Evolutionary conservation across 1,140 invertebrate genomes (phyloP).

Genomic region (Saxidomus purpurata): DNA sequence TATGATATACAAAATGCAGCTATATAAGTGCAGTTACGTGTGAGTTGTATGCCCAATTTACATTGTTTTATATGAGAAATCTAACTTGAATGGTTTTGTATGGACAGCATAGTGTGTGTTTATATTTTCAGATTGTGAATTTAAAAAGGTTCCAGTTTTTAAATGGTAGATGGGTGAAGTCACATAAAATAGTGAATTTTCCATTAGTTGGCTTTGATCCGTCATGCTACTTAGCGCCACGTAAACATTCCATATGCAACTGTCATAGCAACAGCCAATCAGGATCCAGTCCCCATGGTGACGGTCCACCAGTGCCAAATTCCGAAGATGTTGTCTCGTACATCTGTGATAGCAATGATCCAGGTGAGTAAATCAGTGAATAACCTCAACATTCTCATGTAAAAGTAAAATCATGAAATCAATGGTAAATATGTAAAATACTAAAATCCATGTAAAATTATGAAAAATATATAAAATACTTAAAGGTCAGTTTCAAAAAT

Average conservation of each 20-base stretch:
- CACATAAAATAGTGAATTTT: constrained; percentile 96
- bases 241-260: constrained; percentile 62
- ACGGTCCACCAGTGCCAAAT: constrained; percentile 29
- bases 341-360: constrained; percentile 63
- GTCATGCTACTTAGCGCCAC: constrained; percentile 80
- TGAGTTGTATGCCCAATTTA: no score
- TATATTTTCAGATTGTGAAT: constrained; percentile 92
- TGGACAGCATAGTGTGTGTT: no score
- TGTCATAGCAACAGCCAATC: constrained; percentile 26
- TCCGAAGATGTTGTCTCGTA: not conserved
- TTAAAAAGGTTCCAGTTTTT: constrained; percentile 96
- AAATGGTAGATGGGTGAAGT: constrained; percentile 96
- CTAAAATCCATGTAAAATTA: no score
- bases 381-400: no score
- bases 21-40: no score
- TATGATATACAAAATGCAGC: no score
- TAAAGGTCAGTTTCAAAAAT: no score
- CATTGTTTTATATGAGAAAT: no score
- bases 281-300: constrained; percentile 43
- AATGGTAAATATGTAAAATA: no score
- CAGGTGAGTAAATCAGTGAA: constrained; percentile 34
- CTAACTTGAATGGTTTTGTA: no score
- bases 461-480: no score
- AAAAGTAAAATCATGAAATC: no score
- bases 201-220: constrained; percentile 94